Evolutionary conservation across 2,888 invertebrate species (phyloP).

Genomic region (Dryadula phaetusa): DNA sequence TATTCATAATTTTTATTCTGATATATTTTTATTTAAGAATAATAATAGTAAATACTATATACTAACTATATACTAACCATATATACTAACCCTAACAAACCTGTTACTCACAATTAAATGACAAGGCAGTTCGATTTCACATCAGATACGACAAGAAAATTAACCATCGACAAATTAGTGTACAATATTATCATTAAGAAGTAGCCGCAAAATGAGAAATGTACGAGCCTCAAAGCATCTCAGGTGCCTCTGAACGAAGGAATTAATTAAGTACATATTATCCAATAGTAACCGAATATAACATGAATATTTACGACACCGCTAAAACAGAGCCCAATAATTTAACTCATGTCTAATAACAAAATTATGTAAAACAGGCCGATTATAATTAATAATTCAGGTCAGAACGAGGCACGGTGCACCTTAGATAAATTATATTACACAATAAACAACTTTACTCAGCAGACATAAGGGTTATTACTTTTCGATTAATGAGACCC

Average conservation of each 20-base stretch:
- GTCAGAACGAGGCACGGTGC: constrained; percentile 57
- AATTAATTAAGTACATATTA: constrained; percentile 77
- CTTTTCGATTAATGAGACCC: constrained; percentile 13
- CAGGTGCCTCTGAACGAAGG: constrained; percentile 58
- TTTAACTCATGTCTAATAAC: constrained; percentile 78
- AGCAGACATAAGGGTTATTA: constrained; percentile 31
- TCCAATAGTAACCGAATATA: constrained; percentile 60
- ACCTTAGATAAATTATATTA: constrained; percentile 56
- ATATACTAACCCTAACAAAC: too few relatives aligned
- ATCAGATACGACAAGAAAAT: not conserved
- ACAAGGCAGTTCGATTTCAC: not conserved
- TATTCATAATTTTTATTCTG: too few relatives aligned
- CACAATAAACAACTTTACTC: constrained; percentile 48
- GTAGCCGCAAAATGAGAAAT: constrained; percentile 34
- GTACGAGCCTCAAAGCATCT: constrained; percentile 33
- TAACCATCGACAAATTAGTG: too few relatives aligned
- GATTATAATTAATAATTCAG: constrained; percentile 80
- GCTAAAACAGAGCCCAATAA: constrained; percentile 77
- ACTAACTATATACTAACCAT: too few relatives aligned
- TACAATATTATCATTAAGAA: constrained; percentile 31
- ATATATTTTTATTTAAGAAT: too few relatives aligned
- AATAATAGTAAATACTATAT: too few relatives aligned
- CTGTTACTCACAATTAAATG: not conserved
- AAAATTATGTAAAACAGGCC: constrained; percentile 78
- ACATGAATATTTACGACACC: constrained; percentile 74